phyloP scores from a whole-genome alignment of 2,888 invertebrate genomes.

The Hoplodrina blanda region DNA sequence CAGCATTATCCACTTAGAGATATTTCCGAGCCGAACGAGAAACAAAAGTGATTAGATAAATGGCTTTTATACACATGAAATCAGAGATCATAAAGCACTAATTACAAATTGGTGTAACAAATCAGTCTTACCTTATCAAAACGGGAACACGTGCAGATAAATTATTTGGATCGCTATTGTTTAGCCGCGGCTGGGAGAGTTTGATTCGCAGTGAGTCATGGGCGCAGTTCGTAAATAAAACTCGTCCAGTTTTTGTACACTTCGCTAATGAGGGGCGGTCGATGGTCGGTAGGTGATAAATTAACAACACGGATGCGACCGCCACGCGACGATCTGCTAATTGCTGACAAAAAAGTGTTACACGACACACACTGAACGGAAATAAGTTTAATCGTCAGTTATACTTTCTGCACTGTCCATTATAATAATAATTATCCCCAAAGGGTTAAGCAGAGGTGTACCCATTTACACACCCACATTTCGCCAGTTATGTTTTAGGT shows the following conservation, averaged over 20 bases:
- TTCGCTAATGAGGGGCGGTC: constrained; percentile 79
- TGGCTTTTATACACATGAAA: constrained; percentile 59
- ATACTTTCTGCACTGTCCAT: constrained; percentile 16
- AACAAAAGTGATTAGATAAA: constrained; percentile 64
- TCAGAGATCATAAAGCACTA: constrained; percentile 66
- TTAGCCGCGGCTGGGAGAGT: constrained; percentile 59
- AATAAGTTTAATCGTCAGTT: constrained; percentile 49
- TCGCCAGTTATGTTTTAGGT: no score
- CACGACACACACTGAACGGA: constrained; percentile 27
- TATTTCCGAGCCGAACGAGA: constrained; percentile 49
- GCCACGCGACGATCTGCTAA: constrained; percentile 74
- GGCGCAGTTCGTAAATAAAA: constrained; percentile 73
- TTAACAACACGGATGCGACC: constrained; percentile 78
- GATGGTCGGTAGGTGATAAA: constrained; percentile 75
- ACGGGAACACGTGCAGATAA: constrained; percentile 61
- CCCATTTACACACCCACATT: no score
- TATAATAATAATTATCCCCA: neutral
- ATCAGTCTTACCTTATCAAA: constrained; percentile 63
- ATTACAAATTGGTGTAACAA: constrained; percentile 65
- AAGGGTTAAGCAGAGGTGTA: no score
- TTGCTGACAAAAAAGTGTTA: constrained; percentile 55
- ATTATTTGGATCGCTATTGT: constrained; percentile 69
- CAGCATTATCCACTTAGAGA: constrained; percentile 54
- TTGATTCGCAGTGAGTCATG: constrained; percentile 73
- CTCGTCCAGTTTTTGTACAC: constrained; percentile 72